These are phyloP conservation scores for Protophormia terraenovae DNA, from an alignment of 2,888 invertebrate genomes.

Conservation along the genomic window DNA sequence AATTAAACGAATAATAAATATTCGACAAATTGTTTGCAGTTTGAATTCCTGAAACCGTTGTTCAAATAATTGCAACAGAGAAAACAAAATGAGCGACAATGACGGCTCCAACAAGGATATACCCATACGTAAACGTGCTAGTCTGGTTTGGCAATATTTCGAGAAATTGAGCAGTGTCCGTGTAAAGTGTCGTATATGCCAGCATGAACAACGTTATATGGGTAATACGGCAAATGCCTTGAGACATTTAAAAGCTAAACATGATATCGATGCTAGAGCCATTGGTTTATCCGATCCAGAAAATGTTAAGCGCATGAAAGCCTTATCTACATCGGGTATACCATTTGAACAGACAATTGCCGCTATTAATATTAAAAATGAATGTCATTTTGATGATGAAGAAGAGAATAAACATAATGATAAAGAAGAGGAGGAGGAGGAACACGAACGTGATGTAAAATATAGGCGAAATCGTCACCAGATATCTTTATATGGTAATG, in stretches of 20 bases:
- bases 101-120: constrained; percentile 38
- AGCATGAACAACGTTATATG: constrained; percentile 69
- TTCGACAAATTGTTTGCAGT: constrained; percentile 32
- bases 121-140: constrained; percentile 52
- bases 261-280: constrained; percentile 70
- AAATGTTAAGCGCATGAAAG: constrained; percentile 59
- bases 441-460: constrained; percentile 27
- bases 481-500: background rate
- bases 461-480: constrained; percentile 5
- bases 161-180: constrained; percentile 68
- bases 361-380: constrained; percentile 37
- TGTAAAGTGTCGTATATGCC: constrained; percentile 69
- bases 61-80: background rate
- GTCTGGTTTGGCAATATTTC: constrained; percentile 71
- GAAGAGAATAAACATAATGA: constrained; percentile 4
- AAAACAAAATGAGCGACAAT: constrained; percentile 54
- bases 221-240: constrained; percentile 71
- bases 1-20: constrained; percentile 59
- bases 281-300: constrained; percentile 63
- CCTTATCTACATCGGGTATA: constrained; percentile 1
- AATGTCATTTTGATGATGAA: constrained; percentile 30
- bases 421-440: constrained; percentile 20
- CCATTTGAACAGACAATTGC: constrained; percentile 24
- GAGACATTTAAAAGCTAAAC: constrained; percentile 71
- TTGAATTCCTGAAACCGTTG: constrained; percentile 35